Base-by-base conservation (phyloP, 2,888 invertebrate genomes). In the Xiphydria camelus region DNA sequence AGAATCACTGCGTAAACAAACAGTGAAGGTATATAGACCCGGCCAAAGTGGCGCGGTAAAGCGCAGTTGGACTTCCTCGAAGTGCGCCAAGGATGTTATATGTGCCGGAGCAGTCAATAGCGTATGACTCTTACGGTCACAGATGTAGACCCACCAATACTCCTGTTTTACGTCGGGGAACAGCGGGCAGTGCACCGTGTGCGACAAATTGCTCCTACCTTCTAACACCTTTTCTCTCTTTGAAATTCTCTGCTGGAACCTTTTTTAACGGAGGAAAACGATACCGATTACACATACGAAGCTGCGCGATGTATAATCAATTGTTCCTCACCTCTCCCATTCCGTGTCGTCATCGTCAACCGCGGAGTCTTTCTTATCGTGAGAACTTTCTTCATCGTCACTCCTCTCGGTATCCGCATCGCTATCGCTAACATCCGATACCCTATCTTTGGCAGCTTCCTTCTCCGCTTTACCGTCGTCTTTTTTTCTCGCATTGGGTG, bases 81-180 rank as follows among this genome's bases (percentile, higher is more conserved):
- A 79, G 66, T 87, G 85, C 33, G 93, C 89, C 49, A 99, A 84
- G 75, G 92, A 93, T 41, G 97, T 97, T 51, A 98, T 87, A 70
- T 95, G 90, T 71, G 91, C 89, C 29, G 98, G 97, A 58, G 93
- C 89, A 37, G 97, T 94, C 57, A 97, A 83, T 61, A 99, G 79
- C 51, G 91, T 89, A 71, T 88, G 88, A 57, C 90, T 91, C 78
- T 94, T 97, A 64, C 93, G 86, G 79, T 99, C 98, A 77, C 92
- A 91, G 61, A 99, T 89, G 76, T 98, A 99, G 55, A 97, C 89
- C 97, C 98, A 99, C 98, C 99, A 99, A 78, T 91, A 97, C 77
- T 99, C 99, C 75, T 96, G 96, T 75, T 99, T 95, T 68, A 89
- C 87, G 75, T 89, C 88, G 3, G 99, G 95, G 77, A 90, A 99